phyloP scores from a whole-genome alignment of 2,797 vertebrate species.

The Channallabes apus region DNA sequence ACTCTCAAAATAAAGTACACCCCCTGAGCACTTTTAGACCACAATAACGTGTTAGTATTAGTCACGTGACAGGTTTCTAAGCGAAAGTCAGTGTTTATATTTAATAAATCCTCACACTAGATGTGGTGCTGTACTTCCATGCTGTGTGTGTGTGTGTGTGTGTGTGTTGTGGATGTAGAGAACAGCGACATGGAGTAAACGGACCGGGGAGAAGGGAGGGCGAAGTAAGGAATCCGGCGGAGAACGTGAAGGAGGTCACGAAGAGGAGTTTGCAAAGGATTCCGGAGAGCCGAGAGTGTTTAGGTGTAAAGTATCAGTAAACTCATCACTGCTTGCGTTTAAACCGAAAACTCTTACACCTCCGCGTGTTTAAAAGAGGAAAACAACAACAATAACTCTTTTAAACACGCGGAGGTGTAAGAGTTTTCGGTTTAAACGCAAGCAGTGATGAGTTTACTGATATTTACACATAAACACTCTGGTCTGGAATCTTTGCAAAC shows the following conservation, averaged over 20 bases:
- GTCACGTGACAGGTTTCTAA: background rate
- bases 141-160: too few relatives aligned
- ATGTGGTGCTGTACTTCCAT: background rate
- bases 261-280: too few relatives aligned
- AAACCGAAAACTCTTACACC: background rate
- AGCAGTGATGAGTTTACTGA: background rate
- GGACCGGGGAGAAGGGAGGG: too few relatives aligned
- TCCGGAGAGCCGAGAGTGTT: constrained; percentile 33
- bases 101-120: background rate
- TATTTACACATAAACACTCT: too few relatives aligned
- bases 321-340: background rate
- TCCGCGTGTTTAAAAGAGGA: background rate
- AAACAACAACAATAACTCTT: too few relatives aligned
- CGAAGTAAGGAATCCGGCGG: too few relatives aligned
- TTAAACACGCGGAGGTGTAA: background rate
- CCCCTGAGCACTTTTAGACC: background rate
- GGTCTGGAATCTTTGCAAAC: background rate
- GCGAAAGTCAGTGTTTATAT: background rate
- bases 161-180: background rate
- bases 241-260: too few relatives aligned
- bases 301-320: background rate
- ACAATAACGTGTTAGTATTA: background rate
- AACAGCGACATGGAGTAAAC: background rate
- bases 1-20: background rate
- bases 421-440: background rate